Evolutionary conservation across 64 coral and sea anemone genomes (phyloP), one percentile per base, ranked within the genome.

Genomic region (Montipora sp.): DNA sequence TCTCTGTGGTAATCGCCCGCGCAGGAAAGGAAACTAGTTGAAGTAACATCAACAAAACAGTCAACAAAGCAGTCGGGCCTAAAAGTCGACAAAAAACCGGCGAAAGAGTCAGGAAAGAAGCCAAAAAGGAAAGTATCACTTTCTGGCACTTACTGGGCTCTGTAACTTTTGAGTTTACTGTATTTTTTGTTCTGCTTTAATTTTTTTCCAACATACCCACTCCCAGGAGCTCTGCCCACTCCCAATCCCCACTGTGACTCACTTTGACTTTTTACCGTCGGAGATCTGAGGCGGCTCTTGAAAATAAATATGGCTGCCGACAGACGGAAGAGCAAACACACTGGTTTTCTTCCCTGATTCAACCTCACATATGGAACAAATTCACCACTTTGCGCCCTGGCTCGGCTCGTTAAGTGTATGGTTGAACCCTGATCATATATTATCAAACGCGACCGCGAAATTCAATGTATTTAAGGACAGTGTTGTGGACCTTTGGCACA

Each of bases 261-360:
- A 36, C 27, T 36, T 36, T 36, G 27, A 36, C 36, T 36, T 36
- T 36, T 48, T 7, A 51, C 77, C 77, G n/a, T 3, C 14, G 7
- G 27, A 50, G 61, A 22, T 23, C 82, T 85, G 82, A 59, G 82
- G 47, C 82, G 8, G 19, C 3, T 84, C 5, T 71, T 3, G 2
- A 85, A 85, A 72, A 72, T 18, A 84, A 83, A 83, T 15, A 83
- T 83, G 80, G 80, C 80, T 36, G 22, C 51, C 53, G 4, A 21
- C 77, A 44, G 22, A 14, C 0, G 19, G 2, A 12, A 46, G 5
- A 8, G 1, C 6, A 13, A 4, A 4, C 4, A 48, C 5, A 7
- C 1, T 19, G 3, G 47, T n/a, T 48, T 82, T 46, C 15, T 21
- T 61, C 11, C 18, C 67, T 20, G 9, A 48, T 8, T 85, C 12